A percentile compares a stretch with the other conserved stretches of the same genome.
Conservation (phyloP, 2,797 vertebrate species). For the Paramormyrops hopkinsi region DNA sequence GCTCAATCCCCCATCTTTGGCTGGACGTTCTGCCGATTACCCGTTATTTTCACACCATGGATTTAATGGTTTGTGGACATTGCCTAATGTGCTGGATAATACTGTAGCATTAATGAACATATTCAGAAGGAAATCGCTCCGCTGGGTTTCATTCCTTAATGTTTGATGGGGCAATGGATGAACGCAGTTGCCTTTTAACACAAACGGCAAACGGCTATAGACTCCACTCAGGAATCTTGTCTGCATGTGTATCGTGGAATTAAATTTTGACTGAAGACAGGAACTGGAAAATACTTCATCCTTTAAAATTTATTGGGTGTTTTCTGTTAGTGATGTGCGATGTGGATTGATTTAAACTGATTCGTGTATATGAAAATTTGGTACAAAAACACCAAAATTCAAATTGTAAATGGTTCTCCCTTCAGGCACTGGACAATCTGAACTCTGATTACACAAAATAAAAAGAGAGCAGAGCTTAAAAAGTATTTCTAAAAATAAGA, state of each 20-base stretch:
- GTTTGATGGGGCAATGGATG: background rate
- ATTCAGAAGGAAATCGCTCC: background rate
- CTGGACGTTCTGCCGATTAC: background rate
- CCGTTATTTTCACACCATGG: background rate
- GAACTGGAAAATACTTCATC: background rate
- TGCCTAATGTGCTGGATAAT: background rate
- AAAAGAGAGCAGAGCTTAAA: background rate
- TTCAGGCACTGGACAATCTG: background rate
- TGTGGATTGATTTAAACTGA: background rate
- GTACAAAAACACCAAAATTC: background rate
- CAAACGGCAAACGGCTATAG: background rate
- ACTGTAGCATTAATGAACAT: background rate
- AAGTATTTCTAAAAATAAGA: background rate
- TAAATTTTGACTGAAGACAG: background rate
- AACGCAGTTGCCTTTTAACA: background rate
- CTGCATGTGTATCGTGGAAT: background rate
- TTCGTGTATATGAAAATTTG: background rate
- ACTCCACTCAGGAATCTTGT: background rate
- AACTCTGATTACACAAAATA: constrained; percentile 1
- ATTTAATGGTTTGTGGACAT: background rate
- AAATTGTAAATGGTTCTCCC: background rate
- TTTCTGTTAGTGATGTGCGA: background rate
- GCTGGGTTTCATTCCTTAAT: background rate
- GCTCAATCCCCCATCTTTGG: background rate
- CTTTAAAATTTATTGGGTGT: background rate